Base-by-base conservation (phyloP, 2,888 invertebrate genomes). In the Cybosia mesomella region DNA sequence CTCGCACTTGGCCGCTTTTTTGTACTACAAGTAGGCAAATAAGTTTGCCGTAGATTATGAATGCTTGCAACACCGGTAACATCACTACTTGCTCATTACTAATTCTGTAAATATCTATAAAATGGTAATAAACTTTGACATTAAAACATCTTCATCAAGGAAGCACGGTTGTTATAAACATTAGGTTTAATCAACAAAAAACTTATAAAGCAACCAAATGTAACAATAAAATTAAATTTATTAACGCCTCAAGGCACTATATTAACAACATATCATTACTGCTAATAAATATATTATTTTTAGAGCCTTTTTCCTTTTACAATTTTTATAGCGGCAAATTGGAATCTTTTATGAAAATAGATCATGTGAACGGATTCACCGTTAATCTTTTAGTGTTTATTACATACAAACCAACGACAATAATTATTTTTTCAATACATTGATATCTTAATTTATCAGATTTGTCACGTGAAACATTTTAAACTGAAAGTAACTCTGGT, bases 271-370 rank as follows among this genome's bases (percentile, higher is more conserved):
- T 79, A 66, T 77, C 67, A 80, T 80, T 79, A 79, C 34, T 55
- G 63, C 69, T 69, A 77, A 77, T 74, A 78, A 74, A 80, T 78
- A 70, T 69, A 80, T 79, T 74, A 76, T 72, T 74, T 59, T 39
- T 59, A 24, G 4, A 36, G 18, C 18, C 39, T 39, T 39, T 39
- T 24, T 59, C 39, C 18, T 59, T 24, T 39, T 11, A 18, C 4
- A 21, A 36, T 59, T 59, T 59, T 59, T 39, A 59, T 59, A 15
- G 18, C 10, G 15, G 39, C 39, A 49, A 49, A 49, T n/a, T n/a
- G n/a, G 49, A n/a, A 49, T 9, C 49, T 49, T 49, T 18, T 49
- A 8, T 18, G 18, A n/a, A 43, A 43, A 49, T 49, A 49, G 49
- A 49, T n/a, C n/a, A n/a, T 43, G 43, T 43, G 18, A 18, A 43